Conservation (phyloP, 2,113 vertebrate genomes). For the Vireo altiloquus region DNA sequence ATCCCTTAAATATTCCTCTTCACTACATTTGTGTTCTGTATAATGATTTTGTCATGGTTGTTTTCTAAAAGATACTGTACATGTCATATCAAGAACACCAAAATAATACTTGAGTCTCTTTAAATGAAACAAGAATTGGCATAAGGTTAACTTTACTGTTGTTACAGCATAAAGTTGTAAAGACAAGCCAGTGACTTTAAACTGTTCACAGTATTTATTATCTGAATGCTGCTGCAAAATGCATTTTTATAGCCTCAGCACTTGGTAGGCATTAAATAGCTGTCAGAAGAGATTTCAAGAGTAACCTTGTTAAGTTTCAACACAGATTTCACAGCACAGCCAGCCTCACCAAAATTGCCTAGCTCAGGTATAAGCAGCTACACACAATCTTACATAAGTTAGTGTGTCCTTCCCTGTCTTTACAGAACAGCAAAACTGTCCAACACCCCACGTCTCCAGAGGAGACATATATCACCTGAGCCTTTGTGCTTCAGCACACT, state of each 20-base stretch:
- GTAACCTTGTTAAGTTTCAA: not conserved
- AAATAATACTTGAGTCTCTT: not conserved
- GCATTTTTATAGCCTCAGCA: conserved; percentile 28
- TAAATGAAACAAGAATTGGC: conserved; percentile 14
- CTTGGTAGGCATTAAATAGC: conserved; percentile 22
- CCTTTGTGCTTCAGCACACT: not conserved
- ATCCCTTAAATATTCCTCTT: not conserved
- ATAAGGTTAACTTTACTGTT: not conserved
- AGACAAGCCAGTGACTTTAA: conserved; percentile 20
- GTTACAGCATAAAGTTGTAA: not conserved
- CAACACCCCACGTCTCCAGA: fast-evolving
- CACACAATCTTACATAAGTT: not conserved
- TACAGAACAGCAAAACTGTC: not conserved
- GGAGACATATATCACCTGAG: not conserved
- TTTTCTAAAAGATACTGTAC: not conserved
- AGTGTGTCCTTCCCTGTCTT: not conserved
- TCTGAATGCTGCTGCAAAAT: conserved; percentile 37
- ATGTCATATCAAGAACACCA: not conserved
- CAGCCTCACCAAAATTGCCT: not conserved
- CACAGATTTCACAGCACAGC: not conserved
- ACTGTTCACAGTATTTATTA: conserved; percentile 38
- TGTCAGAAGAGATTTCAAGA: conserved; percentile 44
- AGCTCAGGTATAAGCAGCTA: not conserved
- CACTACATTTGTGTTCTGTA: not conserved
- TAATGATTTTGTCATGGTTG: not conserved